Evolutionary conservation across 2,888 invertebrate species (phyloP).

Genomic region (Apotomis capreana): DNA sequence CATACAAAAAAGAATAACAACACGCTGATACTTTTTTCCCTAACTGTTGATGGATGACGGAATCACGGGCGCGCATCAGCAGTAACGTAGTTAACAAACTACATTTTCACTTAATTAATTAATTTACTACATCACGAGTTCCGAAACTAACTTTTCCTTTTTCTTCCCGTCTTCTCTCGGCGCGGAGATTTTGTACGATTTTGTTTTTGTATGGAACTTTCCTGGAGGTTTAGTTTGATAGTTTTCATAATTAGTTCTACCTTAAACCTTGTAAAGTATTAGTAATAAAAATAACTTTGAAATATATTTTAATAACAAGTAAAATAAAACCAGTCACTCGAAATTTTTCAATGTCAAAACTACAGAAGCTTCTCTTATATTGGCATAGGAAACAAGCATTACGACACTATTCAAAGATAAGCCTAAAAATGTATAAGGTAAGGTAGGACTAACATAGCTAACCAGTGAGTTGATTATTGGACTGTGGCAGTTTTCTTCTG

Average conservation of each 20-base stretch:
- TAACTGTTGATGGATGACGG: conserved; percentile 15
- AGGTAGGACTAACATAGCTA: no score
- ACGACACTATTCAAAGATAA: no score
- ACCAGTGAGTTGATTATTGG: no score
- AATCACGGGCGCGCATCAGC: neutral
- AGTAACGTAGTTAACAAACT: conserved; percentile 28
- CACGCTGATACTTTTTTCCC: neutral
- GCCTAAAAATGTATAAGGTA: no score
- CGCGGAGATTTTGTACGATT: conserved; percentile 13
- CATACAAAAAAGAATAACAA: neutral
- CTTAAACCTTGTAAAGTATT: neutral
- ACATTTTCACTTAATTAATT: conserved; percentile 36
- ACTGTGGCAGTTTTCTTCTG: no score
- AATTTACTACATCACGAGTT: conserved; percentile 24
- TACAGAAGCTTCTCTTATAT: no score
- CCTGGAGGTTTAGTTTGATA: neutral
- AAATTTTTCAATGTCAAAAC: no score
- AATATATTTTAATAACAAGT: no score
- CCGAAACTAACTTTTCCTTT: conserved; percentile 20
- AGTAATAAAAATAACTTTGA: neutral
- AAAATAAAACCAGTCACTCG: no score
- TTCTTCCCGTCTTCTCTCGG: conserved; percentile 3
- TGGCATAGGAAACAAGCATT: no score
- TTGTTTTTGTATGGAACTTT: conserved; percentile 6
- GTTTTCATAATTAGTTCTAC: conserved; percentile 3